Base-by-base conservation (phyloP, 2,113 vertebrate species). In the Alectura lathami region DNA sequence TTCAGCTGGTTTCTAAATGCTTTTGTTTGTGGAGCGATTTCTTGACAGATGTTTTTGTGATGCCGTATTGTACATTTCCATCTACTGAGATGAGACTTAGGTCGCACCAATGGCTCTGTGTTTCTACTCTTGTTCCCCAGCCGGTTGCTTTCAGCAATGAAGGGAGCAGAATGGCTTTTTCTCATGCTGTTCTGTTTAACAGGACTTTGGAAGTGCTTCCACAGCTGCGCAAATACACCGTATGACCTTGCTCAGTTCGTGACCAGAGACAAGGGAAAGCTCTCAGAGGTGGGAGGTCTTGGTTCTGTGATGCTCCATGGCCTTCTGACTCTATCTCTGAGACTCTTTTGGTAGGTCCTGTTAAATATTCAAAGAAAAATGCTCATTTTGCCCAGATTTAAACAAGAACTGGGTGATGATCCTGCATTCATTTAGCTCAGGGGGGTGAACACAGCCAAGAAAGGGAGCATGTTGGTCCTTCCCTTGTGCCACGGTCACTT, bases 201-300 rank as follows among this genome's bases (percentile, higher is more conserved):
- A 36, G 18, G 6, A 30, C 50, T 86, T 76, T 34, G 29, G 32
- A 45, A 8, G 24, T 51, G 45, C 45, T 60, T 30, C 16, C 23
- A 23, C 48, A 64, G 51, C 45, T 79, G 27, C 23, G 78, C 15
- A 40, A 17, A 48, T 57, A 34, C 0, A 0, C 0, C 4, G 8
- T 67, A 73, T 64, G 38, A 64, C 15, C 42, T 64, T 53, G 38
- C 34, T 62, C 6, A 11, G 15, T 53, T 59, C 74, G n/a, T 72
- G 51, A 66, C 45, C 2, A 0, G 34, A 42, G 86, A 57, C 9
- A 22, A 15, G 12, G 38, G 38, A 47, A 86, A 54, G 43, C 38
- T 68, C n/a, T 75, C 34, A 5, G 47, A 38, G 30, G 26, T 18
- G 12, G 32, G 36, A 51, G 22, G 3, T 38, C 14, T 20, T 53